Percentiles rank a stretch among this genome's conserved stretches.
These are phyloP conservation scores for Rhagoletis zephyria DNA, from an alignment of 1,140 invertebrate species.

Conservation along the genomic window DNA sequence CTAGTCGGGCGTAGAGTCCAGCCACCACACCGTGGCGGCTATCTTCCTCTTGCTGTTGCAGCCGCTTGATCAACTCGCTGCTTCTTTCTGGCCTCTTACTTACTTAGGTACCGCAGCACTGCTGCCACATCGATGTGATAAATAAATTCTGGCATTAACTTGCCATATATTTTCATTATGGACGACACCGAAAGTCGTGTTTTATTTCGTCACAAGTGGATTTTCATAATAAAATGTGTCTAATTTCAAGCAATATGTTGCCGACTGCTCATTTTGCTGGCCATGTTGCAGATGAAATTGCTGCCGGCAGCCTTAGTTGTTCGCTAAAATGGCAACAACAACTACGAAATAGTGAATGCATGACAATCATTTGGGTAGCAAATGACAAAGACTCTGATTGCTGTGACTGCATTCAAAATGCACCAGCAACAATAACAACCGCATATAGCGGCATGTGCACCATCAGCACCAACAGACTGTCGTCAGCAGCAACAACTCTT, in stretches of 20 bases:
- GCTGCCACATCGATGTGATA: constrained; percentile 55
- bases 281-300: neutral
- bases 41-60: neutral
- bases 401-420: neutral
- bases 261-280: neutral
- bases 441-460: neutral
- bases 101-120: neutral
- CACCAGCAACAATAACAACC: no score
- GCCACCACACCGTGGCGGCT: neutral
- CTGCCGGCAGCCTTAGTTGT: neutral
- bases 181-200: constrained; percentile 59
- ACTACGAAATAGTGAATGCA: neutral
- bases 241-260: constrained; percentile 55
- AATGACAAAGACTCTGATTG: constrained; percentile 13
- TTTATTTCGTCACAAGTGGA: constrained; percentile 61
- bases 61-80: neutral
- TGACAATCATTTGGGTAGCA: neutral
- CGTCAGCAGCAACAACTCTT: constrained; percentile 44
- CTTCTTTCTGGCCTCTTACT: neutral
- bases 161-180: constrained; percentile 61
- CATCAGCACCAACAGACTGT: neutral
- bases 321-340: neutral
- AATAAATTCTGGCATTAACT: constrained; percentile 60
- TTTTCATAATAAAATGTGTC: constrained; percentile 59
- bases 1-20: neutral